Conservation (phyloP, 2,888 invertebrate genomes). For the Hirtodrosophila histrioides region DNA sequence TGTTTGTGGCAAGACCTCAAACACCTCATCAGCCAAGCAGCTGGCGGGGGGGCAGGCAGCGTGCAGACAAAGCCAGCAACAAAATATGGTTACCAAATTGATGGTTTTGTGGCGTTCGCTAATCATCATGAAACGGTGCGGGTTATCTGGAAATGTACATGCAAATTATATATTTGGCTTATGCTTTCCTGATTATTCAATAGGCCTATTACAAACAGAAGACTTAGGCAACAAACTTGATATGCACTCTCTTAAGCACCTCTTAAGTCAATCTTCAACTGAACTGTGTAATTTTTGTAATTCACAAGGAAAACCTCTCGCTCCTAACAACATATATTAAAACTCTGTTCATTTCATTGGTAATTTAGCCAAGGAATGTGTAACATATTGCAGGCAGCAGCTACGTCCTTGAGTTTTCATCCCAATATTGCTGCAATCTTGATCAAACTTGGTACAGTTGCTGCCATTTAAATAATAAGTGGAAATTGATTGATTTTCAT, state of each 20-base stretch:
- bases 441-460: too few relatives aligned
- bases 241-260: not conserved
- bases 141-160: constrained; percentile 55
- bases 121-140: constrained; percentile 69
- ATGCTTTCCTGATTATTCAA: constrained; percentile 55
- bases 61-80: constrained; percentile 47
- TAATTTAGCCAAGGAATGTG: too few relatives aligned
- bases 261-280: constrained; percentile 2
- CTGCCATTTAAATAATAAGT: too few relatives aligned
- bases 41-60: constrained; percentile 32
- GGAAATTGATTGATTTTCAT: too few relatives aligned
- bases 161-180: constrained; percentile 42
- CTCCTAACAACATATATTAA: too few relatives aligned
- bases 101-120: constrained; percentile 81
- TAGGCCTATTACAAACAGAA: constrained; percentile 35
- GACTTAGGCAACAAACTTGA: constrained; percentile 27
- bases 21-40: constrained; percentile 52
- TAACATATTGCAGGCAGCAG: too few relatives aligned
- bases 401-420: too few relatives aligned
- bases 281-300: not conserved
- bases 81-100: constrained; percentile 79
- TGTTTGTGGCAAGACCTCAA: constrained; percentile 67
- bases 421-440: too few relatives aligned
- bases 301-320: too few relatives aligned
- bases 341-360: too few relatives aligned